Evolutionary conservation across 2,113 vertebrate genomes (phyloP).

Genomic region (Takifugu bimaculatus): DNA sequence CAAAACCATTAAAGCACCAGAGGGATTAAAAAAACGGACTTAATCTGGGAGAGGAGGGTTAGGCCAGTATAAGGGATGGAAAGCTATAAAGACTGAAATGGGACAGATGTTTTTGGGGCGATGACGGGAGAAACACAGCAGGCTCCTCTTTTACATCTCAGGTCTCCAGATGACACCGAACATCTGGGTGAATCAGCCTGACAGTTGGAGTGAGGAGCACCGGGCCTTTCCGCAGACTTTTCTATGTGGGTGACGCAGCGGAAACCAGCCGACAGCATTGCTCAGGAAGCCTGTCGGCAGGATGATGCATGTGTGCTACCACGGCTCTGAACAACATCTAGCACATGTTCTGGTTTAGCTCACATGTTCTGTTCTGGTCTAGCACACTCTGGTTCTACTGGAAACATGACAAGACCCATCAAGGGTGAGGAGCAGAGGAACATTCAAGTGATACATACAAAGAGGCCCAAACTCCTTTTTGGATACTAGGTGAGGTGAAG

Average conservation of each 20-base stretch:
- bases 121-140: background rate
- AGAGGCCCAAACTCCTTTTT: conserved; percentile 70
- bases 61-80: conserved; percentile 17
- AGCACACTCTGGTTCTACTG: conserved; percentile 31
- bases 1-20: conserved; percentile 49
- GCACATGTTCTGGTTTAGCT: conserved; percentile 13
- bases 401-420: conserved; percentile 42
- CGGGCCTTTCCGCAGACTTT: background rate
- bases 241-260: conserved; percentile 50
- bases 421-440: conserved; percentile 23
- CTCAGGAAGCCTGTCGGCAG: conserved; percentile 54
- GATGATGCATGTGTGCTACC: conserved; percentile 33
- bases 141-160: background rate
- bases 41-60: conserved; percentile 58
- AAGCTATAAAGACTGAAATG: background rate
- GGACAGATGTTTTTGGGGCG: background rate
- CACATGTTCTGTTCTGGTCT: too few species aligned
- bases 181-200: background rate
- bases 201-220: too few species aligned
- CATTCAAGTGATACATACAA: conserved; percentile 69
- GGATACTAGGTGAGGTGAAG: conserved; percentile 54
- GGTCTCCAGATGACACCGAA: conserved; percentile 15
- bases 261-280: conserved; percentile 37
- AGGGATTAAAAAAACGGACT: conserved; percentile 63
- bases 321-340: conserved; percentile 31